Conservation (phyloP, 2,797 vertebrate species). For the Eleutherodactylus coqui region DNA sequence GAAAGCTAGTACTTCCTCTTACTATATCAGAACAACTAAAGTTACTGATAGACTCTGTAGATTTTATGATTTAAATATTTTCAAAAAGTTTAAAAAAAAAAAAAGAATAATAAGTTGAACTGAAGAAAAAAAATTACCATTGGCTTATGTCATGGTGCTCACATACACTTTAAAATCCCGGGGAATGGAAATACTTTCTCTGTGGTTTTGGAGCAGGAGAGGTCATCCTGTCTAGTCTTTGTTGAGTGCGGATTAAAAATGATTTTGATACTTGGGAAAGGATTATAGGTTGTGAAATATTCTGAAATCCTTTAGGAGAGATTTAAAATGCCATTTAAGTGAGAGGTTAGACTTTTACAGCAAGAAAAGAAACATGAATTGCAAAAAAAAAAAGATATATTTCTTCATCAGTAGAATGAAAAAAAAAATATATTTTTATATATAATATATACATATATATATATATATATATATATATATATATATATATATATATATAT, state of each 20-base stretch:
- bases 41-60: background rate
- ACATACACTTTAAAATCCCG: conserved; percentile 31
- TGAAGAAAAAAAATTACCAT: background rate
- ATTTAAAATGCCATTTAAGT: conserved; percentile 55
- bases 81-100: no score
- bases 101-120: background rate
- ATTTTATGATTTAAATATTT: background rate
- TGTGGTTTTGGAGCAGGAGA: conserved; percentile 40
- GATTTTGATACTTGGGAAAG: conserved; percentile 60
- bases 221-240: conserved; percentile 41
- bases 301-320: conserved; percentile 59
- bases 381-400: background rate
- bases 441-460: no score
- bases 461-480: no score
- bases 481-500: no score
- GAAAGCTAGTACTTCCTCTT: background rate
- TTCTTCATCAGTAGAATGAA: background rate
- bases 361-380: conserved; percentile 5
- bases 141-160: background rate
- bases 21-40: background rate
- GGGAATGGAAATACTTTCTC: conserved; percentile 31
- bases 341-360: conserved; percentile 47
- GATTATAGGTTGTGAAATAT: conserved; percentile 60
- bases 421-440: background rate
- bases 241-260: conserved; percentile 61